A percentile compares a stretch with the other conserved stretches of the same genome.
These are phyloP conservation scores for Perizoma flavofasciatum DNA, from an alignment of 2,888 invertebrate species.

Conservation along the genomic window DNA sequence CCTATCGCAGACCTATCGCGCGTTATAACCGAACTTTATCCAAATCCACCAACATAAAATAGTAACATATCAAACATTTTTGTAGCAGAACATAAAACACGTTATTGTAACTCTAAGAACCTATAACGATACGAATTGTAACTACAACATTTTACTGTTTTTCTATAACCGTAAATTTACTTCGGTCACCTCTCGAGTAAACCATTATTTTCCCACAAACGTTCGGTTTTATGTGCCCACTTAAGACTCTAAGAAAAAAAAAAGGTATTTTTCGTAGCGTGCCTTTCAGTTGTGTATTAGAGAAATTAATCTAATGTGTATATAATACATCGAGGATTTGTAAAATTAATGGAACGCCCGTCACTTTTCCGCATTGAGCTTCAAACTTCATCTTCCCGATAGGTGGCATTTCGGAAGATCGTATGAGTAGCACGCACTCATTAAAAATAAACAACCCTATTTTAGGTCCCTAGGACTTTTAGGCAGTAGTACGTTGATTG, in stretches of 20 bases:
- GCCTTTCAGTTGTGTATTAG: conserved; percentile 4
- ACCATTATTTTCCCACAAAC: conserved; percentile 31
- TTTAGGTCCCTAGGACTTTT: no score
- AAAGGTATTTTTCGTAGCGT: conserved; percentile 14
- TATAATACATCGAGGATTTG: no score
- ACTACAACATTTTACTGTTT: conserved; percentile 24
- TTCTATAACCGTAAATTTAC: conserved; percentile 29
- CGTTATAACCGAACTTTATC: background rate
- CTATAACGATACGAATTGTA: conserved; percentile 19
- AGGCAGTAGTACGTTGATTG: no score
- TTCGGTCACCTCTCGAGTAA: conserved; percentile 27
- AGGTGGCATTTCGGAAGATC: no score
- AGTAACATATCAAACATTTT: background rate
- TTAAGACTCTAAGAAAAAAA: conserved; percentile 20
- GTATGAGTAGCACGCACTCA: no score
- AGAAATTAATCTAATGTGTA: conserved; percentile 1
- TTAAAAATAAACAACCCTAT: no score
- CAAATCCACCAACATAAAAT: background rate
- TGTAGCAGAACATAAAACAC: conserved; percentile 8
- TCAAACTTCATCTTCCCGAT: no score
- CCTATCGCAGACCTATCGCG: no score
- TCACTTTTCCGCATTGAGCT: no score
- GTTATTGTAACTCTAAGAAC: conserved; percentile 16
- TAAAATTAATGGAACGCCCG: no score
- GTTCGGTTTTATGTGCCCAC: conserved; percentile 31